Evolutionary conservation across 2,113 vertebrate genomes (phyloP), one percentile per base, ranked within the genome.

Genomic region (Scomber scombrus): DNA sequence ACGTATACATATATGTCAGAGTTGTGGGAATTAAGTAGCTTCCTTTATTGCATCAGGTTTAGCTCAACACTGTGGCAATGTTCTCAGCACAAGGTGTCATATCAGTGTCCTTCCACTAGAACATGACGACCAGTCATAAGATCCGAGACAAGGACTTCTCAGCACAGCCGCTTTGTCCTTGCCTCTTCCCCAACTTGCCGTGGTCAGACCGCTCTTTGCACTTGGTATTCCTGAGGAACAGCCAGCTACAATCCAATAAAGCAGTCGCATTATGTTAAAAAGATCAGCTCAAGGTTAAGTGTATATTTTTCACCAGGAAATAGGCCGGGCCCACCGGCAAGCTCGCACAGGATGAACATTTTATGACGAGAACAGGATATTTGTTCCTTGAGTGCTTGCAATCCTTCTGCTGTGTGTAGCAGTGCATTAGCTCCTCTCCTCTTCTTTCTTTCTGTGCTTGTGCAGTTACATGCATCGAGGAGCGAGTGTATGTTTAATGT

Each of bases 291-390:
- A 89, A 92, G 63, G 92, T 89, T 90, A 90, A 90, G 80, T 65
- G 65, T 61, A 57, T 65, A 45, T 88, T 81, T 90, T 85, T 74
- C 69, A 73, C 76, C 81, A 46, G 85, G 76, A 82, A 84, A 65
- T 82, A 18, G 40, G 62, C 11, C 9, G 67, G 55, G 31, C 72
- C 52, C 75, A 52, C 76, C 54, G 43, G 64, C 69, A 11, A 73
- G 72, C 86, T 80, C 70, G 56, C 61, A 47, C 11, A 23, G 82
- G 78, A 91, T 93, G 78, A 91, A 92, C 84, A 26, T 88, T 84
- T 88, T 73, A 92, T 92, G 80, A 86, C 54, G 78, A 84, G 82
- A 91, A 85, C 71, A 89, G 78, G 82, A 86, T 88, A 82, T 93
- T 90, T 91, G 85, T 84, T 88, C 75, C 64, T 71, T 85, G 80